These are phyloP conservation scores for Neostethus bicornis DNA, from an alignment of 2,797 vertebrate genomes.

Conservation along the genomic window DNA sequence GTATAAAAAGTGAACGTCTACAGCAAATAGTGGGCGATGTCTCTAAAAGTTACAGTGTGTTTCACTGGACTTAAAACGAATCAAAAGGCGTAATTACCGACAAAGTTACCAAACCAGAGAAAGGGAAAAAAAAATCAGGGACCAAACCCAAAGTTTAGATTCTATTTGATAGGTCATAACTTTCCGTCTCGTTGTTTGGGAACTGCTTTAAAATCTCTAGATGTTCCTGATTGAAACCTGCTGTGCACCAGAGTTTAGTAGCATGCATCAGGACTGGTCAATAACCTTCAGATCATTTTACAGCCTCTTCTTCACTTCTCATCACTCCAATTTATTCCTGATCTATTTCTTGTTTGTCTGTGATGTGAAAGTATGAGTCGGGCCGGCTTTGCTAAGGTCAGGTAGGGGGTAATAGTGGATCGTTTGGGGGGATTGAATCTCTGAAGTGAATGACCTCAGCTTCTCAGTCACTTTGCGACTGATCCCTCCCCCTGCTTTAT, in stretches of 20 bases:
- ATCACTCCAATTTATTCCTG: slow-evolving; percentile 35
- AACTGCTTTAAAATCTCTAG: not conserved
- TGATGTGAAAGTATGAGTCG: slow-evolving; percentile 1
- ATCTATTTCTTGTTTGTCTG: not conserved
- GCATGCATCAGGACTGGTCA: not conserved
- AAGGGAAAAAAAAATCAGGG: not conserved
- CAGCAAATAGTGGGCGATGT: not conserved
- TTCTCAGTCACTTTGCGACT: slow-evolving; percentile 39
- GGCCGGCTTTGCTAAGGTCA: slow-evolving; percentile 37
- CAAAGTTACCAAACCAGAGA: too few species aligned
- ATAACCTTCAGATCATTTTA: slow-evolving; percentile 25
- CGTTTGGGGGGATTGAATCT: slow-evolving; percentile 33
- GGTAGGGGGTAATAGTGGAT: slow-evolving; percentile 49
- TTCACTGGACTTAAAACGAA: not conserved
- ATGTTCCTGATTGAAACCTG: not conserved
- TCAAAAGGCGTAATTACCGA: not conserved
- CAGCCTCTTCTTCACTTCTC: slow-evolving; percentile 18
- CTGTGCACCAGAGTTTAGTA: not conserved
- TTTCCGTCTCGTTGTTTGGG: not conserved
- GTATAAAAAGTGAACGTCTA: not conserved
- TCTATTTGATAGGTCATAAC: not conserved
- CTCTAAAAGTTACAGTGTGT: not conserved
- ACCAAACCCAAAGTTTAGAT: not conserved
- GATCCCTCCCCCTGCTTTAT: slow-evolving; percentile 45
- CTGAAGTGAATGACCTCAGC: slow-evolving; percentile 46